A percentile compares a stretch with the other conserved stretches of the same genome.
These are phyloP conservation scores for Drosophila dunni DNA, from an alignment of 1,140 invertebrate genomes.

Conservation along the genomic window DNA sequence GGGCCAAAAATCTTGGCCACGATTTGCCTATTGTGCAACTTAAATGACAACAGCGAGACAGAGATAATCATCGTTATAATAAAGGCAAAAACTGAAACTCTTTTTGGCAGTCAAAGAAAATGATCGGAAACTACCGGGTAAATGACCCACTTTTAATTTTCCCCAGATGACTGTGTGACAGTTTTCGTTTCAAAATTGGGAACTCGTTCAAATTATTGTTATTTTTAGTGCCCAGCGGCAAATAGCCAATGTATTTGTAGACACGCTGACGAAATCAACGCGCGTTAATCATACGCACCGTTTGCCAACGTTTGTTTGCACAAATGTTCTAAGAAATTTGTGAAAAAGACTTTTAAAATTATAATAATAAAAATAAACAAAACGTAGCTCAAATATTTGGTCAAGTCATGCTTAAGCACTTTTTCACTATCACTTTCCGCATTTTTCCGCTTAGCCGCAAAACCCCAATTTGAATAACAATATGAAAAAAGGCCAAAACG, in stretches of 20 bases:
- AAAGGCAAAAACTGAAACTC: slow-evolving; percentile 51
- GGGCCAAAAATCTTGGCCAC: slow-evolving; percentile 64
- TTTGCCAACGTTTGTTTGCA: slow-evolving; percentile 54
- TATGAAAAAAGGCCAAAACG: slow-evolving; percentile 34
- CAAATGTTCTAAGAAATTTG: slow-evolving; percentile 51
- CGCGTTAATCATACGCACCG: slow-evolving; percentile 65
- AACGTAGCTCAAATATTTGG: slow-evolving; percentile 33
- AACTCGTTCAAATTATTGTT: slow-evolving; percentile 40
- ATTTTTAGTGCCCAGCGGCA: slow-evolving; percentile 37
- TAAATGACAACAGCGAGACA: slow-evolving; percentile 40
- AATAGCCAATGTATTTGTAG: slow-evolving; percentile 22
- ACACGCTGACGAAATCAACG: slow-evolving; percentile 29
- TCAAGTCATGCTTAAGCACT: slow-evolving; percentile 55
- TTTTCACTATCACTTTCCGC: slow-evolving; percentile 58
- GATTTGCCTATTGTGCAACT: slow-evolving; percentile 70
- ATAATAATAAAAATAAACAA: neutral
- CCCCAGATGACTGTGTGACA: slow-evolving; percentile 34
- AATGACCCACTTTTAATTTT: slow-evolving; percentile 65
- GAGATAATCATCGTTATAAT: slow-evolving; percentile 63
- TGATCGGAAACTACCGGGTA: slow-evolving; percentile 39
- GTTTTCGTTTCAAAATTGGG: slow-evolving; percentile 63
- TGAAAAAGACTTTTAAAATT: slow-evolving; percentile 7
- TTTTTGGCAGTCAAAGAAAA: slow-evolving; percentile 30
- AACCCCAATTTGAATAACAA: slow-evolving; percentile 62
- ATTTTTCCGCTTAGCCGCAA: slow-evolving; percentile 2